These are phyloP conservation scores for Chironomus tentans DNA, from an alignment of 2,888 invertebrate genomes.

Conservation along the genomic window DNA sequence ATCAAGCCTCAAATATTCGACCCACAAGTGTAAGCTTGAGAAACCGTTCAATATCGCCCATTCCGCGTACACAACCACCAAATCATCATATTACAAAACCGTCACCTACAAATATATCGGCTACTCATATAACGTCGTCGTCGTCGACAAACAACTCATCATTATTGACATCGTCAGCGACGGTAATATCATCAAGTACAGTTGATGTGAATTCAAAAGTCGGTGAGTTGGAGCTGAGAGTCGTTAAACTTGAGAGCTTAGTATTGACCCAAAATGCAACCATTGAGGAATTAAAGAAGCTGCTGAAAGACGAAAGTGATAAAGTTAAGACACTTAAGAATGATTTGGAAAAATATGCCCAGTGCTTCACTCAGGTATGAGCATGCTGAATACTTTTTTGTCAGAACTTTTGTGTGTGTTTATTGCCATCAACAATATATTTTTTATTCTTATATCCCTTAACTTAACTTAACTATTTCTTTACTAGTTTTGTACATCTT, in stretches of 20 bases:
- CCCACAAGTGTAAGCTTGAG: constrained; percentile 38
- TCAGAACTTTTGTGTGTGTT: background rate
- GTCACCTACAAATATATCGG: constrained; percentile 24
- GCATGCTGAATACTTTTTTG: constrained; percentile 43
- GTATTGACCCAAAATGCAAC: constrained; percentile 44
- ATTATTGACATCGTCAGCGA: too few species aligned
- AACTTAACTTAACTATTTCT: background rate
- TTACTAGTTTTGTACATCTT: too few species aligned
- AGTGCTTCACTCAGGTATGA: constrained; percentile 63
- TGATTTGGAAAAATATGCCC: constrained; percentile 59
- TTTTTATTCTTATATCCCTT: background rate
- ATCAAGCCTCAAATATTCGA: constrained; percentile 32
- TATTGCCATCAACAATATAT: background rate
- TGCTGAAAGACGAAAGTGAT: constrained; percentile 54
- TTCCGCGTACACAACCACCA: constrained; percentile 29
- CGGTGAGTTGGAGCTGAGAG: constrained; percentile 37
- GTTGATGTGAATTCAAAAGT: constrained; percentile 33
- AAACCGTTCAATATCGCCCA: constrained; percentile 38
- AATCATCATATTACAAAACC: constrained; percentile 14
- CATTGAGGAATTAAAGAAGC: constrained; percentile 54
- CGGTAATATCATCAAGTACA: constrained; percentile 1
- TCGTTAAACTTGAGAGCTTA: constrained; percentile 37
- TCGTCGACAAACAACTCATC: background rate
- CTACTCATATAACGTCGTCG: constrained; percentile 1
- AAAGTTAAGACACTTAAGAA: constrained; percentile 54